These are phyloP conservation scores for Calephelis perditalis DNA, from an alignment of 2,888 invertebrate genomes.

Conservation along the genomic window DNA sequence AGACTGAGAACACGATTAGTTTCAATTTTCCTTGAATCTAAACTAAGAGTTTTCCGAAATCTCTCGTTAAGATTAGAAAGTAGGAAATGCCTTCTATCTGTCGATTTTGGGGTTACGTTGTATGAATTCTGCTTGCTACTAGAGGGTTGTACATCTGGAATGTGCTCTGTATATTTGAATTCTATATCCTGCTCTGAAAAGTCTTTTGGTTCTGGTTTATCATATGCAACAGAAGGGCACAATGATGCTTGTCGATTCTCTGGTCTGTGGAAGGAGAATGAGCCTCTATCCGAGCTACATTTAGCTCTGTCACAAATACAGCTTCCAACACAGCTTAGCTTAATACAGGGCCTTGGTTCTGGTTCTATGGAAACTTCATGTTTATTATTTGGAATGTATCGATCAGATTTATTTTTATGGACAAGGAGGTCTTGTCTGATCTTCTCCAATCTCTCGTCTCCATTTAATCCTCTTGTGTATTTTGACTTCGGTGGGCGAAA, in stretches of 20 bases:
- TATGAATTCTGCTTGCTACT: conserved; percentile 66
- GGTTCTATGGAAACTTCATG: conserved; percentile 56
- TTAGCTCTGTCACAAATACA: conserved; percentile 64
- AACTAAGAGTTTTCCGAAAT: conserved; percentile 70
- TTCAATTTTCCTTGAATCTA: conserved; percentile 67
- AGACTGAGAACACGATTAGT: conserved; percentile 56
- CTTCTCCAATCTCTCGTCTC: conserved; percentile 66
- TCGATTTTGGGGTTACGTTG: conserved; percentile 67
- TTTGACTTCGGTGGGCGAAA: conserved; percentile 67
- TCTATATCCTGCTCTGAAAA: conserved; percentile 67
- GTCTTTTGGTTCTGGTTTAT: conserved; percentile 44
- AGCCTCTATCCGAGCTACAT: conserved; percentile 57
- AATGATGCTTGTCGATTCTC: conserved; percentile 52
- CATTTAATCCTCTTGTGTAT: conserved; percentile 65
- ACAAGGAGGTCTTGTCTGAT: conserved; percentile 65
- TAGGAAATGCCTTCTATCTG: conserved; percentile 61
- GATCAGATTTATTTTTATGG: conserved; percentile 63
- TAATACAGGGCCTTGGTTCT: conserved; percentile 51
- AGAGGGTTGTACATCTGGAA: conserved; percentile 60
- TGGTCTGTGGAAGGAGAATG: conserved; percentile 64
- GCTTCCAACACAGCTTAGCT: conserved; percentile 57
- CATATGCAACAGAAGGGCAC: conserved; percentile 52
- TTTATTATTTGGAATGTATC: conserved; percentile 59
- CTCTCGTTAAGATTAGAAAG: conserved; percentile 68
- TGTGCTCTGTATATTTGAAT: conserved; percentile 69